Percentiles rank a stretch among this genome's conserved stretches.
phyloP scores from a whole-genome alignment of 2,113 vertebrate species.

The Nothobranchius furzeri region DNA sequence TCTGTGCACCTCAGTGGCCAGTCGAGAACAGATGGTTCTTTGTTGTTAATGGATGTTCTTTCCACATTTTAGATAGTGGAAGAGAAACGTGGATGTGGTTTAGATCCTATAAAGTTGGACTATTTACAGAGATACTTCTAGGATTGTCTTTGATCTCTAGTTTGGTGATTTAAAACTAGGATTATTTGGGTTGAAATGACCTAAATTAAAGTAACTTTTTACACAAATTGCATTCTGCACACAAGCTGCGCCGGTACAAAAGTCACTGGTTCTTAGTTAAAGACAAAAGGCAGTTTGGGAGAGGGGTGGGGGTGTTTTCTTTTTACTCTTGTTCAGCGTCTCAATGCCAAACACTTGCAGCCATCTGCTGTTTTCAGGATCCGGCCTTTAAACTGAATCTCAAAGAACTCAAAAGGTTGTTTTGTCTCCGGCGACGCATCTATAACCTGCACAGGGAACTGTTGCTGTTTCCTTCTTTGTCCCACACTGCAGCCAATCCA shows the following conservation, averaged over 20 bases:
- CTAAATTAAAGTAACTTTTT: constrained; percentile 19
- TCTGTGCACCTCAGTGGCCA: constrained; percentile 30
- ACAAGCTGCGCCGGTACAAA: constrained; percentile 36
- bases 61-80: too few species aligned
- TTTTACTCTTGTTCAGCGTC: constrained; percentile 39
- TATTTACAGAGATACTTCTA: background rate
- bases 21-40: too few species aligned
- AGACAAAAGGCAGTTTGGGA: constrained; percentile 62
- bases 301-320: constrained; percentile 49
- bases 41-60: too few species aligned
- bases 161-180: too few species aligned
- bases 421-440: constrained; percentile 19
- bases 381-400: constrained; percentile 6
- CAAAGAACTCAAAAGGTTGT: constrained; percentile 7
- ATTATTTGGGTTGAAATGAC: constrained; percentile 3
- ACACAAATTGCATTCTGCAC: constrained; percentile 40
- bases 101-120: background rate
- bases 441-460: constrained; percentile 29
- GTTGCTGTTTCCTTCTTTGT: constrained; percentile 23
- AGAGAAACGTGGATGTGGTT: background rate
- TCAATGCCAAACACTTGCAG: constrained; percentile 7
- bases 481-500: constrained; percentile 38
- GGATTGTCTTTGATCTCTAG: background rate
- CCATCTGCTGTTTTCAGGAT: constrained; percentile 3
- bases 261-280: constrained; percentile 57